phyloP scores from a whole-genome alignment of 2,113 vertebrate species.

The Callipepla squamata region DNA sequence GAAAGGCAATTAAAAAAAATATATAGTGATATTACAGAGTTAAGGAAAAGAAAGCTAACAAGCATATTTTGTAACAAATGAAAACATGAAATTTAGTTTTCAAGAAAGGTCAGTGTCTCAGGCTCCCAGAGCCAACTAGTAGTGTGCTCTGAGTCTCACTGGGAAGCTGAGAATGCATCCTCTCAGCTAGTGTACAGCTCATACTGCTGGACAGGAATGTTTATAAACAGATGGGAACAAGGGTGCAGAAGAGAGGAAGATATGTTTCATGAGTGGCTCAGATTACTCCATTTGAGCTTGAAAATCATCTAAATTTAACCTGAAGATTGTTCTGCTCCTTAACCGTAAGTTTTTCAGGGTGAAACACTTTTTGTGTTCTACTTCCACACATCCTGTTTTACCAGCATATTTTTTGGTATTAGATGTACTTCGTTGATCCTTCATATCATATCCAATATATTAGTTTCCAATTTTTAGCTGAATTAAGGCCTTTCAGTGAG shows the following conservation, averaged over 20 bases:
- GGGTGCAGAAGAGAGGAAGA: background rate
- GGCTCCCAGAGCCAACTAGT: background rate
- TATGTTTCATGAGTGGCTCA: background rate
- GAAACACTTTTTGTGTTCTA: background rate
- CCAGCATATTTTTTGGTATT: background rate
- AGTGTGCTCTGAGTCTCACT: background rate
- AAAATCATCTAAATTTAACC: background rate
- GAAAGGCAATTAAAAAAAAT: background rate
- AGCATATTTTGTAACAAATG: background rate
- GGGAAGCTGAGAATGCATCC: background rate
- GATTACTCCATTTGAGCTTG: background rate
- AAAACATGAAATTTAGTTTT: background rate
- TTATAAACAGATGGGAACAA: background rate
- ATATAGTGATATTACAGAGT: background rate
- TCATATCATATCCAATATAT: fast-evolving
- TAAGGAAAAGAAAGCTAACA: background rate
- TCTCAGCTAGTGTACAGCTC: background rate
- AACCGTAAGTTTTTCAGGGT: background rate
- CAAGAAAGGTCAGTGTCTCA: background rate
- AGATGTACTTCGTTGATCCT: background rate
- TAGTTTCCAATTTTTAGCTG: background rate
- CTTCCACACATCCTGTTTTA: background rate
- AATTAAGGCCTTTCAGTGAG: background rate
- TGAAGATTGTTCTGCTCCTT: background rate
- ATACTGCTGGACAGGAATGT: background rate